phyloP scores from a whole-genome alignment of 1,140 invertebrate genomes.

The Lineus longissimus region DNA sequence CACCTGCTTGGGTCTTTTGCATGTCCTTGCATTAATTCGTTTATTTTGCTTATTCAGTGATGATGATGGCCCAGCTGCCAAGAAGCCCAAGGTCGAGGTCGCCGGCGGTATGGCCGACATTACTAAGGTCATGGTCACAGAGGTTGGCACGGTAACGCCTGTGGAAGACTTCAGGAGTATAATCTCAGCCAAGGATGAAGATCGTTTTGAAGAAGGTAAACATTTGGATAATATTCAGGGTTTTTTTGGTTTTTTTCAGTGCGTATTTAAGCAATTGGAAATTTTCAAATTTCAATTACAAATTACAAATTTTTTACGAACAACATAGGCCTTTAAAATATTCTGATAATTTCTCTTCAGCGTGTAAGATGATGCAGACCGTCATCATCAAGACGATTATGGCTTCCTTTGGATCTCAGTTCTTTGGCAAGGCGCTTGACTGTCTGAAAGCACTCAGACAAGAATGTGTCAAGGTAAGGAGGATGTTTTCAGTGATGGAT shows the following conservation, averaged over 20 bases:
- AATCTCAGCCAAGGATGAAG: conserved; percentile 38
- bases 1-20: too few relatives aligned
- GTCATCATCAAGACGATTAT: conserved; percentile 37
- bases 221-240: not conserved
- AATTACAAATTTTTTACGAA: too few relatives aligned
- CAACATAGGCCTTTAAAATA: too few relatives aligned
- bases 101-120: conserved; percentile 38
- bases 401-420: conserved; percentile 45
- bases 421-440: conserved; percentile 44
- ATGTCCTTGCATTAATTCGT: too few relatives aligned
- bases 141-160: conserved; percentile 51
- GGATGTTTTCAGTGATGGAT: not conserved
- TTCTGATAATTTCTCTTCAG: conserved; percentile 25
- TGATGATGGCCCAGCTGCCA: conserved; percentile 19
- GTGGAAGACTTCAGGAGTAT: conserved; percentile 48
- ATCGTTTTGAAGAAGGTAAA: conserved; percentile 45
- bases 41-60: conserved; percentile 14
- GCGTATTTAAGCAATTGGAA: too few relatives aligned
- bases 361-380: conserved; percentile 45
- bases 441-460: conserved; percentile 39
- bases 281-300: too few relatives aligned
- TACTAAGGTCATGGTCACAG: conserved; percentile 37
- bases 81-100: conserved; percentile 33
- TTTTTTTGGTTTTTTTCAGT: too few relatives aligned
- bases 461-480: conserved; percentile 39